phyloP scores from a whole-genome alignment of 2,113 vertebrate genomes.

The Thryonomys swinderianus region DNA sequence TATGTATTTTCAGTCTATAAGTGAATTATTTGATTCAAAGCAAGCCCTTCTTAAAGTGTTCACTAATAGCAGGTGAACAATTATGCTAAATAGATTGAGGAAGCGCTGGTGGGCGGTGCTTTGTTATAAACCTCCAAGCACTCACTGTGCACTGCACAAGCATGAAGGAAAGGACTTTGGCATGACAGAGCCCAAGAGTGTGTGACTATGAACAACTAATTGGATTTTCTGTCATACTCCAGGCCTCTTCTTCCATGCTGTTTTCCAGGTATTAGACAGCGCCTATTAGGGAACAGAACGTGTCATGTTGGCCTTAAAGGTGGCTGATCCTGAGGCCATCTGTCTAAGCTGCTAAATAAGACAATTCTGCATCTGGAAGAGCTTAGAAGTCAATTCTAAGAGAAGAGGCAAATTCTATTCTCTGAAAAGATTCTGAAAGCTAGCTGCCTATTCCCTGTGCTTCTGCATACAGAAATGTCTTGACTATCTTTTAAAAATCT shows the following conservation, averaged over 20 bases:
- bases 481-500: not conserved
- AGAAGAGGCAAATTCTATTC: not conserved
- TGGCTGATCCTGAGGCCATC: not conserved
- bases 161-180: not conserved
- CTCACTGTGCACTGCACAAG: no score
- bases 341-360: not conserved
- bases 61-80: not conserved
- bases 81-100: not conserved
- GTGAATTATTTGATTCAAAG: conserved; percentile 41
- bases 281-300: not conserved
- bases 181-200: not conserved
- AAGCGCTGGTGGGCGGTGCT: rapidly evolving
- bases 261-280: not conserved
- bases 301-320: not conserved
- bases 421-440: not conserved
- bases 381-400: not conserved
- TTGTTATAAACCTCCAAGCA: not conserved
- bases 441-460: not conserved
- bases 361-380: not conserved
- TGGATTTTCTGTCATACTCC: not conserved
- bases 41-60: not conserved
- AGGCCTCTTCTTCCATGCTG: not conserved
- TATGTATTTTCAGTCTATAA: conserved; percentile 60
- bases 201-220: not conserved
- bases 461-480: not conserved